Conservation (phyloP, 2,888 invertebrate species). For the Galerucella nymphaeae region DNA sequence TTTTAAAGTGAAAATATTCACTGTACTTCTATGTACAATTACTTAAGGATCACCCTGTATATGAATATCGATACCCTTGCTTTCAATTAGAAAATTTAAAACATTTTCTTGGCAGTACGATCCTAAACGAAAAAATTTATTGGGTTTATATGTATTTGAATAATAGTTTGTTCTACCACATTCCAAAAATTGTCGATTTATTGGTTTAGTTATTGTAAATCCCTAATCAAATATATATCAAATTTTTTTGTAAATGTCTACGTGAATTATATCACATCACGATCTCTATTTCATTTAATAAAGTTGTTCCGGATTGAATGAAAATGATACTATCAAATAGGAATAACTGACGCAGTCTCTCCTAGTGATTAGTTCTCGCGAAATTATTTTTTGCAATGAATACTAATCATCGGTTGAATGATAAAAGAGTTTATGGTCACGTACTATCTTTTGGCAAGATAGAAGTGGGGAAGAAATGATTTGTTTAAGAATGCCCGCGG, state of each 20-base stretch:
- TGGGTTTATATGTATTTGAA: not conserved
- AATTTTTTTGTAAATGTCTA: not conserved
- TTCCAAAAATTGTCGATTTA: not conserved
- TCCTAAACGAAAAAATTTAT: no score
- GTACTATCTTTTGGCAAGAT: not conserved
- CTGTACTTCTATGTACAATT: no score
- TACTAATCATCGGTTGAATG: slow-evolving; percentile 14
- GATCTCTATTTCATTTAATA: slow-evolving; percentile 1
- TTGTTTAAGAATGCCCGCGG: slow-evolving; percentile 32
- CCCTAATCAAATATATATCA: not conserved
- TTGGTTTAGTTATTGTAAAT: not conserved
- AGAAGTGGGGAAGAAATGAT: slow-evolving; percentile 29
- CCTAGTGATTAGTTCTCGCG: slow-evolving; percentile 8
- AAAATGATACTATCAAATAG: slow-evolving; percentile 1
- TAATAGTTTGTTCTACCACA: not conserved
- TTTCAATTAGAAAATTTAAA: no score
- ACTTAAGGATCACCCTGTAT: no score
- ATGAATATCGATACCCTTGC: no score
- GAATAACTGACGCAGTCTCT: slow-evolving; percentile 5
- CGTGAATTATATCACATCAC: slow-evolving; percentile 7
- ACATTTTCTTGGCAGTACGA: no score
- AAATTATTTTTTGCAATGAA: slow-evolving; percentile 18
- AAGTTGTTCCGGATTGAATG: not conserved
- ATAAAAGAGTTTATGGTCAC: not conserved
- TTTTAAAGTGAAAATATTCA: no score